Evolutionary conservation across 1,140 invertebrate species (phyloP), one percentile per base, ranked within the genome.

Genomic region (Bombus sylvicola): DNA sequence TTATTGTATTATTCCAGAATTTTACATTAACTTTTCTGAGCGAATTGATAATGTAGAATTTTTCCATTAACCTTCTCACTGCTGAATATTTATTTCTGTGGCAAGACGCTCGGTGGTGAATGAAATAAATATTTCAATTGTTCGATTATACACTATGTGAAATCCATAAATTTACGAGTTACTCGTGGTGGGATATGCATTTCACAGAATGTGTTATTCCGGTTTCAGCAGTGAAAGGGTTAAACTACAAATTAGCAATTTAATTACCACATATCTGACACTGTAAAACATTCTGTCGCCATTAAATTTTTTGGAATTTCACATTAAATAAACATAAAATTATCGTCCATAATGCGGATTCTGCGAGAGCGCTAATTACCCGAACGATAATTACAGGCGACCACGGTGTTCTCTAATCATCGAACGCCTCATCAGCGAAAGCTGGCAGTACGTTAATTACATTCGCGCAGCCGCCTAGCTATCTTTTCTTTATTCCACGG

Each of bases 321-420:
- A 25, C 31, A 37, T 34, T 2, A 34, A 18, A 34, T 22, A 22
- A 41, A n/a, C 12, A 43, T 2, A n/a, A n/a, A 43, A 72, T 43
- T 15, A 72, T 72, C 12, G 34, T 15, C 39, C 37, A 22, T 10
- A 28, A 41, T 9, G 34, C 12, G n/a, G 13, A 76, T 37, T 34
- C 66, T 25, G 22, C 41, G 22, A 13, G 62, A 22, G 6, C 43
- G 39, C 18, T 75, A 75, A 75, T 75, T 75, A 75, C 13, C 43
- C 28, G 10, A 34, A 25, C 5, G 18, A 31, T 73, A 73, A 73
- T 73, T 73, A 47, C 43, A 47, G 41, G n/a, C 73, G 73, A 10
- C 25, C 41, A 47, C 39, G 12, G n/a, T 66, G 28, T 75, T 75
- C 73, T 34, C 43, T 75, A 75, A 75, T 53, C 73, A 75, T 75